These are phyloP conservation scores for Neodiprion virginianus DNA, from an alignment of 1,140 invertebrate genomes.

Conservation along the genomic window DNA sequence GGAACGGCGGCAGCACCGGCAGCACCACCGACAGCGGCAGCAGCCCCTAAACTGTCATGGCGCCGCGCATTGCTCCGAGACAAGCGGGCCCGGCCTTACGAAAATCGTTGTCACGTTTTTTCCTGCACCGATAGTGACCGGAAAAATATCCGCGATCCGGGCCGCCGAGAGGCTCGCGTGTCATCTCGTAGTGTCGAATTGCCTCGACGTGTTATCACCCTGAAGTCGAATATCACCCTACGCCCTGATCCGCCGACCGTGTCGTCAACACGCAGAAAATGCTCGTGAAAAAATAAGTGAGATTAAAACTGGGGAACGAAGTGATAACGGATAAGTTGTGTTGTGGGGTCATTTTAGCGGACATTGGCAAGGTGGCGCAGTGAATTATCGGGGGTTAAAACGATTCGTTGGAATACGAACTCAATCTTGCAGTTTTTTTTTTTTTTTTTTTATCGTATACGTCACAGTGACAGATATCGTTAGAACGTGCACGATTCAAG, in stretches of 20 bases:
- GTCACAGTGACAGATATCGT: too few species aligned
- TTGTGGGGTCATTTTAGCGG: too few species aligned
- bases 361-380: too few species aligned
- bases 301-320: too few species aligned
- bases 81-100: constrained; percentile 40
- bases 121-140: neutral
- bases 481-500: too few species aligned
- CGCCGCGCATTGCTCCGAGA: constrained; percentile 54
- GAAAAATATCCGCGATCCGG: neutral
- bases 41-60: constrained; percentile 52
- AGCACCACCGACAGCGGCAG: constrained; percentile 26
- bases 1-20: constrained; percentile 17
- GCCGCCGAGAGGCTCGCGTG: neutral
- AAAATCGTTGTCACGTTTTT: constrained; percentile 3
- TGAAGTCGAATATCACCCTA: neutral
- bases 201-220: neutral
- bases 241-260: neutral
- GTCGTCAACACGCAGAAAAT: neutral
- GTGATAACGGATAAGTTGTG: too few species aligned
- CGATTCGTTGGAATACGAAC: too few species aligned
- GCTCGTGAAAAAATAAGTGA: too few species aligned
- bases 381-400: too few species aligned
- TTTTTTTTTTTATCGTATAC: too few species aligned
- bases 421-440: too few species aligned
- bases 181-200: neutral